These are phyloP conservation scores for Limnephilus rhombicus DNA, from an alignment of 2,888 invertebrate species.

Conservation along the genomic window DNA sequence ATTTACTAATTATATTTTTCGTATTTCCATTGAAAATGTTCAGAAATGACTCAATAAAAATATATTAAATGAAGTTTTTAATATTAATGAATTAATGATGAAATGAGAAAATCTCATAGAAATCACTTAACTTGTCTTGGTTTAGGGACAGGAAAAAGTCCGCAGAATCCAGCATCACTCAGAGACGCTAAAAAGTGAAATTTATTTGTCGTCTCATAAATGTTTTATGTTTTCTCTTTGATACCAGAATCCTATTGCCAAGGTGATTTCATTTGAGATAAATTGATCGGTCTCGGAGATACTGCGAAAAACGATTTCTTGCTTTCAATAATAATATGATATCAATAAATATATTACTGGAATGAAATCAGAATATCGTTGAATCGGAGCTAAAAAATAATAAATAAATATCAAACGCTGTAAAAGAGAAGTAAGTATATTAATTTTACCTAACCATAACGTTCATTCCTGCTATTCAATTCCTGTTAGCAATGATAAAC, in stretches of 20 bases:
- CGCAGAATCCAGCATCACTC: background rate
- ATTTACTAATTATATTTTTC: background rate
- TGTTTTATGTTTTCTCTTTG: constrained; percentile 11
- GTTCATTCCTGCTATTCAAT: too few relatives aligned
- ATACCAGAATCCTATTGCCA: background rate
- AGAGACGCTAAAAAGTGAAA: background rate
- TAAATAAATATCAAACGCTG: background rate
- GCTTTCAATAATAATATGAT: background rate
- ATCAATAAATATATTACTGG: background rate
- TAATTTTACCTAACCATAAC: background rate
- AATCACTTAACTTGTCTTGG: background rate
- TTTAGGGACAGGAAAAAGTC: background rate
- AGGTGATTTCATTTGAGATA: constrained; percentile 21
- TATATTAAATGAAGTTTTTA: background rate
- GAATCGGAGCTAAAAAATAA: background rate
- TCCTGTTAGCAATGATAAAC: too few relatives aligned
- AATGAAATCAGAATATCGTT: background rate
- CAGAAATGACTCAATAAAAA: background rate
- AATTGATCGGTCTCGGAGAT: background rate
- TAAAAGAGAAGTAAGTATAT: background rate
- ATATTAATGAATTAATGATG: background rate
- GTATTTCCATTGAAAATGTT: background rate
- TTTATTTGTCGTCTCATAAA: constrained; percentile 9
- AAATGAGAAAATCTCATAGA: background rate
- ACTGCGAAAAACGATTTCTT: background rate